phyloP scores from a whole-genome alignment of 2,888 invertebrate genomes.

The Ophion costatus region DNA sequence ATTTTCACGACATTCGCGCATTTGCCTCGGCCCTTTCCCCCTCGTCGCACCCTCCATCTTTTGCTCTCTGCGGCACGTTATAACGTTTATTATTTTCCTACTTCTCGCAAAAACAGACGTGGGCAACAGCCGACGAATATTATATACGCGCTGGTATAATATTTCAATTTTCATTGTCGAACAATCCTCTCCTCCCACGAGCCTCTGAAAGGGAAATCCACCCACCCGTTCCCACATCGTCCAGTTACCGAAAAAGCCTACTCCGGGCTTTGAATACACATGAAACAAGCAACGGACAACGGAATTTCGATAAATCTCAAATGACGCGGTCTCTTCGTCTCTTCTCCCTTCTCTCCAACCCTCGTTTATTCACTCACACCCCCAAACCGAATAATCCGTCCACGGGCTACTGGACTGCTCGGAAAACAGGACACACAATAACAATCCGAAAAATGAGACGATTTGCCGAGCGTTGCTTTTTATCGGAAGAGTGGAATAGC shows the following conservation, averaged over 20 bases:
- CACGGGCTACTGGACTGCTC: neutral
- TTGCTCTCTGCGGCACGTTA: conserved; percentile 7
- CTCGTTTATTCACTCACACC: conserved; percentile 16
- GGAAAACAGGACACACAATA: neutral
- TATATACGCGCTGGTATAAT: conserved; percentile 62
- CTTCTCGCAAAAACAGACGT: conserved; percentile 62
- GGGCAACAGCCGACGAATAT: conserved; percentile 55
- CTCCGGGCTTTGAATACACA: neutral
- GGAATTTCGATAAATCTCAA: conserved; percentile 61
- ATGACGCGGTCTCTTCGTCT: conserved; percentile 26
- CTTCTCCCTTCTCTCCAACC: neutral
- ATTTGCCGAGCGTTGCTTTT: neutral
- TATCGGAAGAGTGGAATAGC: neutral
- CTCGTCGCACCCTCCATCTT: conserved; percentile 23
- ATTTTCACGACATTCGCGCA: conserved; percentile 61
- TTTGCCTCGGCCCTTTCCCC: conserved; percentile 25
- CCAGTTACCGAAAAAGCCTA: conserved; percentile 52
- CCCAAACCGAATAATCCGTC: conserved; percentile 43
- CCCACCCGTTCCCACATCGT: conserved; percentile 22
- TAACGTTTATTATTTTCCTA: conserved; percentile 65
- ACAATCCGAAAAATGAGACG: neutral
- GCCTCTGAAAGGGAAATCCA: conserved; percentile 50
- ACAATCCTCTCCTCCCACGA: conserved; percentile 42
- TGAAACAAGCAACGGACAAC: conserved; percentile 11
- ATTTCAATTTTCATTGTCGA: conserved; percentile 68